A percentile compares a stretch with the other conserved stretches of the same genome.
Conservation (phyloP, 2,888 invertebrate genomes). For the Cacoxenus indagator region DNA sequence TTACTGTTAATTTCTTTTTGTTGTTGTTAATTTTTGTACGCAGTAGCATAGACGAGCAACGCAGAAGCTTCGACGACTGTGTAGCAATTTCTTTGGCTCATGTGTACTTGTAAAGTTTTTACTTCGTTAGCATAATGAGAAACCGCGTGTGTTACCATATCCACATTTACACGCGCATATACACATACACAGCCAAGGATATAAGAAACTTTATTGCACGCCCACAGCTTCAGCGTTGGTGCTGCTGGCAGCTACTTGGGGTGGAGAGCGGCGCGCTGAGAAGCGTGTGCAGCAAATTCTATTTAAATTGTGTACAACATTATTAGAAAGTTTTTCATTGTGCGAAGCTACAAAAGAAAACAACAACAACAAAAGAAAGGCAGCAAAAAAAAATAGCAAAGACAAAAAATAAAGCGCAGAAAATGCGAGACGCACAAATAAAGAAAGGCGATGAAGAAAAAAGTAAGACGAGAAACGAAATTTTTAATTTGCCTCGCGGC, state of each 20-base stretch:
- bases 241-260: background rate
- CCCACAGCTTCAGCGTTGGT: conserved; percentile 23
- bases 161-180: conserved; percentile 37
- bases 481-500: conserved; percentile 64
- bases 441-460: conserved; percentile 42
- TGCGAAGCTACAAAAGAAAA: conserved; percentile 40
- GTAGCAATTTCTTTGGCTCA: conserved; percentile 45
- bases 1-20: conserved; percentile 37
- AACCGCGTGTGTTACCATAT: conserved; percentile 61
- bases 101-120: conserved; percentile 67
- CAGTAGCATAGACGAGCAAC: background rate
- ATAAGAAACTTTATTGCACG: conserved; percentile 50
- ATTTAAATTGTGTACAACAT: conserved; percentile 70
- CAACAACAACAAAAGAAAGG: conserved; percentile 3
- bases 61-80: conserved; percentile 37
- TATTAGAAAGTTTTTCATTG: conserved; percentile 67
- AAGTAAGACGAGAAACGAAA: conserved; percentile 58
- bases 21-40: conserved; percentile 31
- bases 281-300: conserved; percentile 57
- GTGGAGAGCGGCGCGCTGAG: background rate
- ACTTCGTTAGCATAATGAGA: conserved; percentile 68
- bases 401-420: conserved; percentile 21
- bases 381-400: conserved; percentile 28
- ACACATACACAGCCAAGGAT: conserved; percentile 26
- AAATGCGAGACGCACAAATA: background rate